A percentile compares a stretch with the other conserved stretches of the same genome.
Evolutionary conservation across 2,888 invertebrate genomes (phyloP).

Genomic region (Drosophila dives): DNA sequence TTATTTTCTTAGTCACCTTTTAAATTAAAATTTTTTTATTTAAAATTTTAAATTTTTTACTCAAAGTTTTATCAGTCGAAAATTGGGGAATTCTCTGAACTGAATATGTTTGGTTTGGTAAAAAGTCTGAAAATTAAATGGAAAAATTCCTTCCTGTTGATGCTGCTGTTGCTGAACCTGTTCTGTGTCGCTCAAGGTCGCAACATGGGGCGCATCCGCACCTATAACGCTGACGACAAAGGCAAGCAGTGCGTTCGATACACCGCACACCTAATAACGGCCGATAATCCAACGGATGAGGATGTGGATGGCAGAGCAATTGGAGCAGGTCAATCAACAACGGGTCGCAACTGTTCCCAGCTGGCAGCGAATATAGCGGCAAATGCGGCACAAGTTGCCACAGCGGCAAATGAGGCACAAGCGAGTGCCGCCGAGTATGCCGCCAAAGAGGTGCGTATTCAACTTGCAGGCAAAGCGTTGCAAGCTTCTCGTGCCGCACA

Average conservation of each 20-base stretch:
- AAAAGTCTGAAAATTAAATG: not conserved
- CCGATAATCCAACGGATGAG: not conserved
- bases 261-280: not conserved
- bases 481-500: conserved; percentile 90
- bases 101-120: not conserved
- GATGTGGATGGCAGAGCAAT: not conserved
- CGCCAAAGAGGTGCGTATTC: conserved; percentile 89
- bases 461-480: conserved; percentile 89
- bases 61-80: not conserved
- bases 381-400: conserved; percentile 84
- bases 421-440: conserved; percentile 90
- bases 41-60: too few relatives aligned
- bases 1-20: too few relatives aligned
- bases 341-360: conserved; percentile 4
- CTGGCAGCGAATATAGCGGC: conserved; percentile 16
- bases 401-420: conserved; percentile 90
- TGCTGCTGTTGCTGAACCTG: not conserved
- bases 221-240: not conserved
- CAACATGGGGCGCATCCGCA: not conserved
- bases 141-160: not conserved
- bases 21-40: too few relatives aligned
- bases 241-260: not conserved
- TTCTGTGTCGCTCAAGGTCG: not conserved
- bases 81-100: not conserved
- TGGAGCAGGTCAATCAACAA: not conserved